Evolutionary conservation across 2,888 invertebrate genomes (phyloP), one percentile per base, ranked within the genome.

Genomic region (Andrena dorsata): DNA sequence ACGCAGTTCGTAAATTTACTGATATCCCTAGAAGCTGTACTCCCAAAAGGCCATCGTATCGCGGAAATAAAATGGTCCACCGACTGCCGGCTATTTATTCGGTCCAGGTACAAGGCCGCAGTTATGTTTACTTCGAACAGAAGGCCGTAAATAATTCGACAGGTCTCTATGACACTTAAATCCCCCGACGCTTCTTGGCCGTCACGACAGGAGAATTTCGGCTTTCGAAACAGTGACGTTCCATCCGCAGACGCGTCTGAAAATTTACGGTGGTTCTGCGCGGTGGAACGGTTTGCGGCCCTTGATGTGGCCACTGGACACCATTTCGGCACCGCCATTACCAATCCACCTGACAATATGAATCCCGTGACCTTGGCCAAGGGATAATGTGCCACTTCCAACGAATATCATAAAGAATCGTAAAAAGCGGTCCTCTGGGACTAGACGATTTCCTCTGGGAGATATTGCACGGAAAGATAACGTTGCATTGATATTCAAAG

Each of bases 251-350:
- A 47, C 23, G 63, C 51, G 13, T 63, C 41, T 71, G 84, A 88
- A 89, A 90, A 92, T 92, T 92, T 92, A 92, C 91, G 88, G 90
- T 90, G 86, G 90, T 88, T 86, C 83, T 72, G 71, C 71, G 20
- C 26, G 73, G 74, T 65, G 83, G 82, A 90, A 89, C 85, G 75
- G 85, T 79, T 84, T 91, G 90, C 71, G 90, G 90, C 80, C 86
- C 80, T 77, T 64, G 85, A 88, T 90, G 85, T 88, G 88, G 86
- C 87, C 89, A 90, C 90, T 82, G 82, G 74, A 76, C 85, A 81
- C 69, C 66, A 79, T 72, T 72, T 56, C 35, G 16, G 41, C 10
- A 61, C 51, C 28, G 7, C 68, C 63, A 80, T 83, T 75, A 79
- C 41, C 10, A 51, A 73, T 53, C 41, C 82, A 78, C 75, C 75